Evolutionary conservation across 2,888 invertebrate genomes (phyloP).

Genomic region (Deladenus siricidicola): DNA sequence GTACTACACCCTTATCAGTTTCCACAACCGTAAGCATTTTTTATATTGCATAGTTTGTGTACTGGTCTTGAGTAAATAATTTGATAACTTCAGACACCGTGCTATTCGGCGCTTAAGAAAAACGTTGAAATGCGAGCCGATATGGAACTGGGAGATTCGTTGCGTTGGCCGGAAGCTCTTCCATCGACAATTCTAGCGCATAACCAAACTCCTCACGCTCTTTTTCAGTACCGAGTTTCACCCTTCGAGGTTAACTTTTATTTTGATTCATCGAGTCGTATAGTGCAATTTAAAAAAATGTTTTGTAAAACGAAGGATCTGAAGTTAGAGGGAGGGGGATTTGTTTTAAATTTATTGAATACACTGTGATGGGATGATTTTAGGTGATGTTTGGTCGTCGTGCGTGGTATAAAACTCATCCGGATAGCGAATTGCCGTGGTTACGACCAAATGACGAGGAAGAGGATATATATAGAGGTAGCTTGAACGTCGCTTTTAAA

Average conservation of each 20-base stretch:
- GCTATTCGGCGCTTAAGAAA: constrained; percentile 1
- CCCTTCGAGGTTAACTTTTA: constrained; percentile 9
- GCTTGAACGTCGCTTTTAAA: background rate
- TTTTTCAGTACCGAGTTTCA: constrained; percentile 9
- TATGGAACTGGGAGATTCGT: background rate
- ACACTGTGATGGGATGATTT: too few species aligned
- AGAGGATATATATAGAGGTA: background rate
- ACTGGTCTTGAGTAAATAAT: too few species aligned
- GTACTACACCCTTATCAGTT: background rate
- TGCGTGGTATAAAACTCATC: constrained; percentile 10
- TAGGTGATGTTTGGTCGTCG: constrained; percentile 11
- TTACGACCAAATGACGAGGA: background rate
- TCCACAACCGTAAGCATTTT: constrained; percentile 7
- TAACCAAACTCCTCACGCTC: constrained; percentile 9
- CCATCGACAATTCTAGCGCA: constrained; percentile 7
- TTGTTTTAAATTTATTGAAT: too few species aligned
- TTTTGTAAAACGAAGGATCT: too few species aligned
- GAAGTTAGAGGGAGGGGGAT: too few species aligned
- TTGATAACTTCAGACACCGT: constrained; percentile 5
- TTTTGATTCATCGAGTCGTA: too few species aligned
- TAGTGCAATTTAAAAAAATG: too few species aligned
- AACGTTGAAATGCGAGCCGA: constrained; percentile 8
- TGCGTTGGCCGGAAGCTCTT: constrained; percentile 9
- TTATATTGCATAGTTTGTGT: too few species aligned
- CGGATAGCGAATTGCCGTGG: constrained; percentile 9